Conservation (phyloP, 2,797 vertebrate genomes). For the Podargus strigoides region DNA sequence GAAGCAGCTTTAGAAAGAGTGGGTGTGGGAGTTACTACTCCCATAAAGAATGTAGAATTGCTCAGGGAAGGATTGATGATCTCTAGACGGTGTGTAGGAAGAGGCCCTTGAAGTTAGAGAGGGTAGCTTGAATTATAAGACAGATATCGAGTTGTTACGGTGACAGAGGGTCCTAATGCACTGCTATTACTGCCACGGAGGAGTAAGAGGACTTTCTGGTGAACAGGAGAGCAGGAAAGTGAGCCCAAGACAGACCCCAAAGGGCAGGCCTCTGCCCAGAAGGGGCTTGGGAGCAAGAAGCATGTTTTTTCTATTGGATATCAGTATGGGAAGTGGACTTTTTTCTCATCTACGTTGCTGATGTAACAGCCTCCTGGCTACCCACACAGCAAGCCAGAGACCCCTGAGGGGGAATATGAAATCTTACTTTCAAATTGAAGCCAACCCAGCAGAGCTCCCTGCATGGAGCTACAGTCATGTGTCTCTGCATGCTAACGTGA, state of each 20-base stretch:
- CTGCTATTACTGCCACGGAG: neutral
- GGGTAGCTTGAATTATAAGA: neutral
- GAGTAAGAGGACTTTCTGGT: neutral
- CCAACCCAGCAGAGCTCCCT: neutral
- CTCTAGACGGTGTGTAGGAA: neutral
- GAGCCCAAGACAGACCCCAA: neutral
- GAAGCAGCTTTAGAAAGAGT: neutral
- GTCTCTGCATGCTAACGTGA: neutral
- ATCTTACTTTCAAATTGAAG: neutral
- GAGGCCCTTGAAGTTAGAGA: slow-evolving; percentile 8
- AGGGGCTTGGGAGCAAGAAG: neutral
- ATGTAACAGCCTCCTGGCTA: neutral
- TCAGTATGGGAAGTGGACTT: neutral
- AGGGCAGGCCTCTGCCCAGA: neutral
- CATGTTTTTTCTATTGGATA: neutral
- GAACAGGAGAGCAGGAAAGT: neutral
- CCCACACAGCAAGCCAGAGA: neutral
- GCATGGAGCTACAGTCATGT: neutral
- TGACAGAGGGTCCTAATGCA: neutral
- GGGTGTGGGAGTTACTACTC: neutral
- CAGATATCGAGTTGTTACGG: slow-evolving; percentile 12
- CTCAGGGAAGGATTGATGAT: slow-evolving; percentile 25
- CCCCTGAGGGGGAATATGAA: neutral
- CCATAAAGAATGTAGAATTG: neutral
- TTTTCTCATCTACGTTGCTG: neutral